Conservation (phyloP, 2,888 invertebrate genomes). For the Drosophila meridiana region DNA sequence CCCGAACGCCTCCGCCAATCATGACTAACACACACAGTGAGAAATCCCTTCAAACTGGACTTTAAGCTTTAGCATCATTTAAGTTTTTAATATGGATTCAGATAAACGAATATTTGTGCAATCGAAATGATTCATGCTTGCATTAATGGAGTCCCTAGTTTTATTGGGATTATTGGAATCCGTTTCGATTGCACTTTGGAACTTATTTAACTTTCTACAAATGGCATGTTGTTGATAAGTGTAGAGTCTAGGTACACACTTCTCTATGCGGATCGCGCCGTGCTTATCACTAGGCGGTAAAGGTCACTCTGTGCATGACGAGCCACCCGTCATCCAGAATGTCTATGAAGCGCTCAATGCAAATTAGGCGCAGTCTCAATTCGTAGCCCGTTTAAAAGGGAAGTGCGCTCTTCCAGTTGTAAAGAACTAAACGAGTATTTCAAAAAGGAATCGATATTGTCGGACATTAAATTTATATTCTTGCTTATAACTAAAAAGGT, state of each 20-base stretch:
- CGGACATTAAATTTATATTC: not conserved
- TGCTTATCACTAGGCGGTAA: constrained; percentile 57
- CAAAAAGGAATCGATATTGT: not conserved
- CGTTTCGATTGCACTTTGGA: constrained; percentile 63
- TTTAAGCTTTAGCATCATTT: constrained; percentile 23
- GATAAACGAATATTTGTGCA: constrained; percentile 23
- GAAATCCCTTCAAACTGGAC: constrained; percentile 18
- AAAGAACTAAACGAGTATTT: not conserved
- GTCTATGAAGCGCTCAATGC: constrained; percentile 30
- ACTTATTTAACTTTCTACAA: constrained; percentile 33
- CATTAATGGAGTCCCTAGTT: constrained; percentile 57
- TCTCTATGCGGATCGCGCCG: constrained; percentile 30
- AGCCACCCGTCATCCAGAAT: constrained; percentile 31
- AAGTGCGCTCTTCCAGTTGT: constrained; percentile 34
- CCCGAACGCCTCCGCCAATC: constrained; percentile 20
- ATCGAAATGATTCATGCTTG: constrained; percentile 46
- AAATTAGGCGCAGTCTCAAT: constrained; percentile 60
- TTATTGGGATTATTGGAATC: constrained; percentile 23
- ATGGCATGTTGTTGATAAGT: constrained; percentile 70
- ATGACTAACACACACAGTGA: constrained; percentile 11
- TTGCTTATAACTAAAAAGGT: constrained; percentile 59
- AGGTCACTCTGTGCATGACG: constrained; percentile 56
- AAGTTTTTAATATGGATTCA: not conserved
- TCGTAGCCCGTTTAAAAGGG: constrained; percentile 49
- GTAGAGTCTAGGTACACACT: constrained; percentile 57